Evolutionary conservation across 1,140 invertebrate genomes (phyloP), one percentile per base, ranked within the genome.

Genomic region (Drosophila kurseongensis): DNA sequence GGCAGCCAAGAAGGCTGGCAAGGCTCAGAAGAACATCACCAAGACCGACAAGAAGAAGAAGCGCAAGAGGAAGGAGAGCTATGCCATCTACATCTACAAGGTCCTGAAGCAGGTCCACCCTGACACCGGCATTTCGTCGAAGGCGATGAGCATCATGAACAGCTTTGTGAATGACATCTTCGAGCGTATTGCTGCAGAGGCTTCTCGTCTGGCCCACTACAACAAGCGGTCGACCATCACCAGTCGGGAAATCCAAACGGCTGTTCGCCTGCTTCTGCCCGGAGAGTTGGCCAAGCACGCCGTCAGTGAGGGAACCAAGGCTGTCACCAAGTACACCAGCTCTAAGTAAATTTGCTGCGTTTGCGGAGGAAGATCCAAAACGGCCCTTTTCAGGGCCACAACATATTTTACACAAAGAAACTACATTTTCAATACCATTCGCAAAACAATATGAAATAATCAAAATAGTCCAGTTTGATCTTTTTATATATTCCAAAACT

Each of bases 251-350:
- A 18, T 18, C n/a, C 13, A 41, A 86, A 94, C 94, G 0, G 93
- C 93, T 59, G 93, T 94, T 55, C 80, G 94, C 67, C 93, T 95
- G 0, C 68, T 95, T 23, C 76, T 95, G 58, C 94, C 94, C 18
- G 94, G 94, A 52, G 94, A 95, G 82, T 90, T 95, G 52, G 94
- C 94, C 14, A 95, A 95, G 86, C 93, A 94, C 77, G 93, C 94
- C 14, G 93, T 94, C 56, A 93, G 91, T 66, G 94, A 95, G 88
- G 94, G 93, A 5, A 94, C 35, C 23, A 95, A 95, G 76, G 95
- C 94, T 2, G 93, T 95, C 2, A 94, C 93, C 14, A 93, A 94
- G 78, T 95, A 94, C 67, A 94, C 93, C 44, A 94, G 92, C 63
- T 94, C 93, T 16, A 94, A 94, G 74, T 94, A 92, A 63, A 60